Conservation (phyloP, 2,888 invertebrate genomes). For the Trichopoda pennipes region DNA sequence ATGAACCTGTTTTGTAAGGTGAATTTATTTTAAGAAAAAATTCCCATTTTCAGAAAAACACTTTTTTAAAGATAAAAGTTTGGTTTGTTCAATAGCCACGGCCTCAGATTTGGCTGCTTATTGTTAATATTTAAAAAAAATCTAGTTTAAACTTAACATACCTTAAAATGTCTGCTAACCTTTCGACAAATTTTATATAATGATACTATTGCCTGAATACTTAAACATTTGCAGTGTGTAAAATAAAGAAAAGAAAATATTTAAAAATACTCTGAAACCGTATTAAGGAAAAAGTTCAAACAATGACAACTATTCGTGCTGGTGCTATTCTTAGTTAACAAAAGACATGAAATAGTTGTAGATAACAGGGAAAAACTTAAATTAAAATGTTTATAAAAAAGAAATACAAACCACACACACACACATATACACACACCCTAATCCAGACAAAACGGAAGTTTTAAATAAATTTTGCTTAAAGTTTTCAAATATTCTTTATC, state of each 20-base stretch:
- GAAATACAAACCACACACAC: background rate
- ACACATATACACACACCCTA: no score
- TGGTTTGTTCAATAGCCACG: no score
- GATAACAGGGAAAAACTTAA: constrained; percentile 44
- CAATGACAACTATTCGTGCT: constrained; percentile 38
- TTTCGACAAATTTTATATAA: constrained; percentile 4
- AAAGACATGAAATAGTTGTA: constrained; percentile 34
- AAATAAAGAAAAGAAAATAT: background rate
- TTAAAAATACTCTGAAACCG: background rate
- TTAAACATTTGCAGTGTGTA: constrained; percentile 6
- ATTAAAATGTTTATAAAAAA: constrained; percentile 35
- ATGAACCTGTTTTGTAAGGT: no score
- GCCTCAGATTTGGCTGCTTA: no score
- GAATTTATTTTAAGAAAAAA: no score
- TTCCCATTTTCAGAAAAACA: no score
- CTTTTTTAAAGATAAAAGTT: no score
- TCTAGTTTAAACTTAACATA: background rate
- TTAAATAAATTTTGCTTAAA: background rate
- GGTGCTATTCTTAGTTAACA: constrained; percentile 11
- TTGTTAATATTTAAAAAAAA: no score
- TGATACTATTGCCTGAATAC: constrained; percentile 1
- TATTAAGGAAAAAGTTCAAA: constrained; percentile 20
- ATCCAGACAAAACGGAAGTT: background rate
- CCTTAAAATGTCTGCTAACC: constrained; percentile 9
- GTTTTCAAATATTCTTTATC: background rate